Evolutionary conservation across 2,113 vertebrate genomes (phyloP).

Genomic region (Origma solitaria): DNA sequence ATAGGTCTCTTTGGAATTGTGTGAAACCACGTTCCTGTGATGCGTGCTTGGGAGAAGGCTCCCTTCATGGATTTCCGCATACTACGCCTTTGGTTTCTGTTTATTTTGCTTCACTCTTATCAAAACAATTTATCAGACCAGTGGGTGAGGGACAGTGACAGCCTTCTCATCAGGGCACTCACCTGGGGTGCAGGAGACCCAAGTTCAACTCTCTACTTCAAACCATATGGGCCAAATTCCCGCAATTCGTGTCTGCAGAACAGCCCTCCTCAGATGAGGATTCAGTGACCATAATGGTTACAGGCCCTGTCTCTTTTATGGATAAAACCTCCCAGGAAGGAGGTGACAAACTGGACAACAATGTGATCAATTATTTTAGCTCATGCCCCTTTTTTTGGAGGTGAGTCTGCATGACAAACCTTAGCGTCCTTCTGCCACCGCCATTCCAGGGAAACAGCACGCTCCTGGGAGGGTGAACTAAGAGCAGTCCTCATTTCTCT

Average conservation of each 20-base stretch:
- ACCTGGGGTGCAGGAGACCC: not conserved
- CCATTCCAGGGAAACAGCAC: not conserved
- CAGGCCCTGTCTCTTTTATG: not conserved
- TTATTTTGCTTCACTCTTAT: not conserved
- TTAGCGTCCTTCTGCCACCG: fast-evolving
- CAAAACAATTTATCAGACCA: not conserved
- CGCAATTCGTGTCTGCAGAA: not conserved
- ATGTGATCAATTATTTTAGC: not conserved
- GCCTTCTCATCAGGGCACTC: not conserved
- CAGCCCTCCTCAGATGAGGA: not conserved
- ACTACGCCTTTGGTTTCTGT: not conserved
- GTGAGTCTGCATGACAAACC: not conserved
- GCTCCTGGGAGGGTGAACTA: not conserved
- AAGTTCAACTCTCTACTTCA: not conserved
- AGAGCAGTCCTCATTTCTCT: not conserved
- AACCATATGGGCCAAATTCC: not conserved
- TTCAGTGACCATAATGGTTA: not conserved
- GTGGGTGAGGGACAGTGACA: not conserved
- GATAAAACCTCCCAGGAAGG: not conserved
- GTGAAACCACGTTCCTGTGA: not conserved
- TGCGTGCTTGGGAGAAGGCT: not conserved
- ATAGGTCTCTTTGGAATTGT: not conserved
- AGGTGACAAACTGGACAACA: not conserved
- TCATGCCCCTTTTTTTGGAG: not conserved
- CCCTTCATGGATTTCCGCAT: not conserved